These are phyloP conservation scores for Pseudobourletiella spinata DNA, from an alignment of 1,140 invertebrate genomes.

Conservation along the genomic window DNA sequence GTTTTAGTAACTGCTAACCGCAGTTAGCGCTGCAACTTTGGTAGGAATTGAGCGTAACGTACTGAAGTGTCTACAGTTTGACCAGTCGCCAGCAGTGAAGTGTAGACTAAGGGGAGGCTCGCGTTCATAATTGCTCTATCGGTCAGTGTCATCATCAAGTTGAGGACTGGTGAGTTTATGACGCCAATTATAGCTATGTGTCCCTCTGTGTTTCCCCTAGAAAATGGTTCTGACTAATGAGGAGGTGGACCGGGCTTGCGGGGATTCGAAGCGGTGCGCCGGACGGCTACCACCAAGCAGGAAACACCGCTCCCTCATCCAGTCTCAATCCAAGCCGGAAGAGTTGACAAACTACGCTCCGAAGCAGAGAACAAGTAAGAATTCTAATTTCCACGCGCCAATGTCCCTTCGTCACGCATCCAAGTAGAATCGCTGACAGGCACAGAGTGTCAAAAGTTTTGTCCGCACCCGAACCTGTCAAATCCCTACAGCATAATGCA, in stretches of 20 bases:
- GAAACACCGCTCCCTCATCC: not conserved
- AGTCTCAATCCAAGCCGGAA: constrained; percentile 11
- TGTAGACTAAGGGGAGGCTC: not conserved
- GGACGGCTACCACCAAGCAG: not conserved
- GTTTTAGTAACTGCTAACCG: too few species aligned
- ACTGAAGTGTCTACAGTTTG: too few species aligned
- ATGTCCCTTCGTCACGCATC: not conserved
- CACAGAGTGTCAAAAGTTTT: too few species aligned
- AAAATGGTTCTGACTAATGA: constrained; percentile 26
- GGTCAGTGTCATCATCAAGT: not conserved
- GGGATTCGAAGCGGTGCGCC: constrained; percentile 4
- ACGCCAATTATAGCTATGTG: too few species aligned
- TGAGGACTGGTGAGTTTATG: too few species aligned
- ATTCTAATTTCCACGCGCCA: not conserved
- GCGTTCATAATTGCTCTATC: not conserved
- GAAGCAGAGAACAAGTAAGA: constrained; percentile 21
- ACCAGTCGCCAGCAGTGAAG: not conserved
- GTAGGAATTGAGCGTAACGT: too few species aligned
- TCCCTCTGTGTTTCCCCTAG: constrained; percentile 9
- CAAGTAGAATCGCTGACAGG: not conserved
- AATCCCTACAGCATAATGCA: not conserved
- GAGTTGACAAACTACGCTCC: constrained; percentile 15
- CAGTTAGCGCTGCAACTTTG: too few species aligned
- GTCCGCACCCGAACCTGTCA: too few species aligned
- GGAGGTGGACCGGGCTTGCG: constrained; percentile 14